Base-by-base conservation (phyloP, 2,113 vertebrate genomes). In the Casuarius casuarius region DNA sequence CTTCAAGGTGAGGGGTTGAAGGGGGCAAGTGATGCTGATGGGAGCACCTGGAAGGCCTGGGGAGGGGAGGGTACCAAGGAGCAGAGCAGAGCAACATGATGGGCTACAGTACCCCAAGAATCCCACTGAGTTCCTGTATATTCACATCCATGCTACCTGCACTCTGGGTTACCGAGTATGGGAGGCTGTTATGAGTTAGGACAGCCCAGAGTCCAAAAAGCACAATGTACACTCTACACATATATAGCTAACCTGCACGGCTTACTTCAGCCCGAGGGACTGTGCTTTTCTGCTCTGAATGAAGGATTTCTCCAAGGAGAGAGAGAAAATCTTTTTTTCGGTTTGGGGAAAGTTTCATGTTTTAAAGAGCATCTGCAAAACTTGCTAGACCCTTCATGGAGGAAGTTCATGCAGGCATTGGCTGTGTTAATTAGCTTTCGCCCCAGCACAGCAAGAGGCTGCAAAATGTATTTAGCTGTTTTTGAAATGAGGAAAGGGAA, bases 1-100 rank as follows among this genome's bases (percentile, higher is more conserved):
- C 56, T 71, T 52, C 71, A 72, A 81, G 42, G n/a, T 35, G 48
- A 83, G 3, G 29, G 11, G 9, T 10, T 35, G 19, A 48, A 76
- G 12, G 7, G 33, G 9, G 5, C 1, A 3, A 76, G 21, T 22
- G 71, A 67, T 1, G 2, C 3, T 1, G 2, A 11, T 65, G 77
- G 58, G 17, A 94, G 11, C 7, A 61, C 13, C 29, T 42, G 25
- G 14, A 72, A 82, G 20, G 25, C 9, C 12, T 77, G 23, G 6
- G 20, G 31, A 58, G 51, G 33, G 35, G 44, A 58, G 4, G 7
- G 11, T 54, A 15, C 2, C 12, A 51, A 15, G 15, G 31, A 63
- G 48, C 48, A 89, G 31, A 74, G 49, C 19, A 58, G 21, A 5
- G 25, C 8, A 40, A 21, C 0, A 0, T 1, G 26, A 5, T 26